These are phyloP conservation scores for Rhodinocichla rosea DNA, from an alignment of 2,113 vertebrate genomes.

Conservation along the genomic window DNA sequence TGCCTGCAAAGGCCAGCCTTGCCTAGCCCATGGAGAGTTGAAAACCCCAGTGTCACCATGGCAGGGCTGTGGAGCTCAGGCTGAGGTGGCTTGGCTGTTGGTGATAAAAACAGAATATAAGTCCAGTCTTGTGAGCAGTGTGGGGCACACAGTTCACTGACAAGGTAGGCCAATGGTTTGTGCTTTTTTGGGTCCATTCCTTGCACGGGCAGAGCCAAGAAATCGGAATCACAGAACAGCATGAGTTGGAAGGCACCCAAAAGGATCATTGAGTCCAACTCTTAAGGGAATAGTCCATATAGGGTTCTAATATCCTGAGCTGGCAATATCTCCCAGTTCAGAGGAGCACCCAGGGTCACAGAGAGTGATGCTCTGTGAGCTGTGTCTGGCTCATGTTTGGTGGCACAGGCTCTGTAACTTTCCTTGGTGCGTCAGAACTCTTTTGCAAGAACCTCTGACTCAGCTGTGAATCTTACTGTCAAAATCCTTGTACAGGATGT, in stretches of 20 bases:
- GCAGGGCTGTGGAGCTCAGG: background rate
- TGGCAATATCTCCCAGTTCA: background rate
- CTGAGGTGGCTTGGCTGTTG: background rate
- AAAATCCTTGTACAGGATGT: background rate
- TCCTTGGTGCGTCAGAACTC: background rate
- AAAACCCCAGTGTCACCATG: background rate
- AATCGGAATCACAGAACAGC: background rate
- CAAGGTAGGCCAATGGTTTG: background rate
- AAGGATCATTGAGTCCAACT: background rate
- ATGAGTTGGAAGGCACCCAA: background rate
- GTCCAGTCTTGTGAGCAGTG: background rate
- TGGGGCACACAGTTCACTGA: rapidly evolving
- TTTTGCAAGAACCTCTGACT: background rate
- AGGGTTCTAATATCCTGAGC: background rate
- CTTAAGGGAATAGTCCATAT: background rate
- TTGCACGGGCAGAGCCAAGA: background rate
- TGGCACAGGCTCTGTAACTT: background rate
- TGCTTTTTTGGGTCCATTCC: background rate
- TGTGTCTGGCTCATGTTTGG: background rate
- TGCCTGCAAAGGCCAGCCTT: background rate
- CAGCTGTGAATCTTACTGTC: background rate
- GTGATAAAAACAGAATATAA: background rate
- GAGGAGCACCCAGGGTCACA: background rate
- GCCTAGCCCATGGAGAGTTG: background rate
- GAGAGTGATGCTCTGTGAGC: background rate